Base-by-base conservation (phyloP, 1,140 invertebrate genomes). In the Magallana ariakensis region DNA sequence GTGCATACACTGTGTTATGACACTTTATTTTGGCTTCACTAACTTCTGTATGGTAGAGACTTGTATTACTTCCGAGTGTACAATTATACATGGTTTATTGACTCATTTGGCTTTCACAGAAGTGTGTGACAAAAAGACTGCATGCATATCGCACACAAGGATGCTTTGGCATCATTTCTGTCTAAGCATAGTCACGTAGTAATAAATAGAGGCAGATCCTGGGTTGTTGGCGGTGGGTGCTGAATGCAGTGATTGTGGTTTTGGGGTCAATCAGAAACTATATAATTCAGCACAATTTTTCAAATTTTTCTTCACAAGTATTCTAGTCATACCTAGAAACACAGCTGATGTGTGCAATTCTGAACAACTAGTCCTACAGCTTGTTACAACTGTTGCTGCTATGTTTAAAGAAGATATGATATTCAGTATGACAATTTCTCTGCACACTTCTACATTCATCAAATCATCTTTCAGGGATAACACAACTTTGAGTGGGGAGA, bases 1-100 rank as follows among this genome's bases (percentile, higher is more conserved):
- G 66, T 75, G 66, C 66, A 75, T 75, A 75, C 66, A 75, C 66
- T 75, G 66, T 26, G 2, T 75, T 26, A 33, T 75, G 66, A 75
- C 66, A 33, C 33, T 19, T 75, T 75, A 75, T 75, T 75, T 75
- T 75, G 66, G 66, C 66, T 75, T 75, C 22, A 75, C 66, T 75
- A 75, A 75, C 66, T 75, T 26, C 1, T 75, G 22, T 75, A 75
- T 75, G 22, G 33, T 75, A 13, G 33, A 26, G 33, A 26, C 22
- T 19, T 11, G 13, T 13, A 33, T 75, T 75, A 26, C 22, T 75
- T 75, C 66, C 13, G 19, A 75, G 22, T 75, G 66, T 33, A 75
- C 66, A 75, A 75, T 75, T 75, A 75, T 75, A 75, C 66, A 75
- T 75, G 66, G 66, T 75, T 75, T 75, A 75, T 75, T 75, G 66